A percentile compares a stretch with the other conserved stretches of the same genome.
Conservation (phyloP, 2,113 vertebrate species). For the Ameiurus melas region DNA sequence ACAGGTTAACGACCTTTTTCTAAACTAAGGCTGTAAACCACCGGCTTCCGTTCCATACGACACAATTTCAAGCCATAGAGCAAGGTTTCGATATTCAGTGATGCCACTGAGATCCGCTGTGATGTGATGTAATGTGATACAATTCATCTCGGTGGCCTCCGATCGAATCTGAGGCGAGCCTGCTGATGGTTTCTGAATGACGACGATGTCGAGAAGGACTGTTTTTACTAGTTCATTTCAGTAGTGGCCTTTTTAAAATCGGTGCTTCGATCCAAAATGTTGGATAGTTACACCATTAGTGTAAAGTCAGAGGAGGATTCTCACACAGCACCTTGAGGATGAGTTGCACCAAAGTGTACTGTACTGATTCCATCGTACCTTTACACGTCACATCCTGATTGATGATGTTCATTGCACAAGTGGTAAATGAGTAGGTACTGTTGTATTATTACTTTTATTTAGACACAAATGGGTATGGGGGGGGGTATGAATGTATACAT, state of each 20-base stretch:
- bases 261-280: background rate
- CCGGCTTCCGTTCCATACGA: background rate
- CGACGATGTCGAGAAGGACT: background rate
- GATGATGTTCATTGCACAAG: background rate
- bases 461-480: too few relatives aligned
- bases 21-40: background rate
- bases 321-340: constrained; percentile 11
- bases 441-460: background rate
- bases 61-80: background rate
- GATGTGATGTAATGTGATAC: background rate
- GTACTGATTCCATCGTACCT: background rate
- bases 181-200: background rate
- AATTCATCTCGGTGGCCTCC: background rate
- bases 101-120: background rate
- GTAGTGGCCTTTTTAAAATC: background rate
- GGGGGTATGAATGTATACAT: too few relatives aligned
- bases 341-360: background rate
- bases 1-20: background rate
- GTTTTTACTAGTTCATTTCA: background rate
- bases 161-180: background rate
- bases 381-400: background rate
- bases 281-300: background rate
- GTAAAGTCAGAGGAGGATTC: background rate
- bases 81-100: background rate
- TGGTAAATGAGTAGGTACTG: background rate